Evolutionary conservation across 1,140 invertebrate species (phyloP).

Genomic region (Drosophila tropicalis): DNA sequence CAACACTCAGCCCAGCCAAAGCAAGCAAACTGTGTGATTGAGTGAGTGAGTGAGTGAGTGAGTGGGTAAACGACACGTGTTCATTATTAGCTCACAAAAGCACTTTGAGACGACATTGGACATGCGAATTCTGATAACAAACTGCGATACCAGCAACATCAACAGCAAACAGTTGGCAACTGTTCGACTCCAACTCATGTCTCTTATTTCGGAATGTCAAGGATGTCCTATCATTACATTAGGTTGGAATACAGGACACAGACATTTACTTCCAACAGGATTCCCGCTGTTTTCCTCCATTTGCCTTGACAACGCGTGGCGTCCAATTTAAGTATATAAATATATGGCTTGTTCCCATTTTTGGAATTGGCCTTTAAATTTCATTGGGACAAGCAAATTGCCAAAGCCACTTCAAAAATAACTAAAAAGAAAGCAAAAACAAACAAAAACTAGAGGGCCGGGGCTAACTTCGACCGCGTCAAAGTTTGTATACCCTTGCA

Average conservation of each 20-base stretch:
- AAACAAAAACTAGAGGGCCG: too few relatives aligned
- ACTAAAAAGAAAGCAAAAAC: not conserved
- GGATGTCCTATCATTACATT: constrained; percentile 11
- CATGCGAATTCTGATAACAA: constrained; percentile 1
- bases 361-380: constrained; percentile 40
- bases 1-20: not conserved
- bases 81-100: constrained; percentile 46
- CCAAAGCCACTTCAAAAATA: constrained; percentile 44
- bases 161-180: constrained; percentile 23
- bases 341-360: constrained; percentile 21
- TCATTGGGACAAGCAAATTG: constrained; percentile 36
- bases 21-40: not conserved
- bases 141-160: constrained; percentile 18
- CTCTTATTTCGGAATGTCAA: not conserved
- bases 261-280: not conserved
- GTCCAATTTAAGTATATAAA: constrained; percentile 26
- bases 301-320: constrained; percentile 4
- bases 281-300: constrained; percentile 14
- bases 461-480: too few relatives aligned
- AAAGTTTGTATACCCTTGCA: too few relatives aligned
- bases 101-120: constrained; percentile 11
- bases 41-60: not conserved
- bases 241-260: not conserved
- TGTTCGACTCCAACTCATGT: not conserved
- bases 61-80: constrained; percentile 44